These are phyloP conservation scores for Pocillopora damicornis DNA, from an alignment of 64 coral and sea anemone genomes.

Conservation along the genomic window DNA sequence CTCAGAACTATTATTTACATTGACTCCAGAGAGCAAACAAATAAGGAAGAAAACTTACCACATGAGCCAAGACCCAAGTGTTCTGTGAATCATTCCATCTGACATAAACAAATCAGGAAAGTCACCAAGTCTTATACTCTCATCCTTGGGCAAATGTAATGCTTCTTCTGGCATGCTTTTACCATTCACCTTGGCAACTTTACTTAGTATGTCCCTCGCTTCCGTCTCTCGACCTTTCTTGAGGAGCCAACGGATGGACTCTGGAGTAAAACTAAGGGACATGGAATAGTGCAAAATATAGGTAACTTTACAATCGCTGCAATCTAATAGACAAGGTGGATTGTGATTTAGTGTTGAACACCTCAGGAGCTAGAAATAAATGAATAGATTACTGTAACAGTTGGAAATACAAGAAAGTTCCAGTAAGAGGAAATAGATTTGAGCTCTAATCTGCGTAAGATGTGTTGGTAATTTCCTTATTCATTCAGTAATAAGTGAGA, in stretches of 20 bases:
- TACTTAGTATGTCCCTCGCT: not conserved
- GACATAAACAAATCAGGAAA: constrained; percentile 39
- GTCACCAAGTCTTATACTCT: constrained; percentile 6
- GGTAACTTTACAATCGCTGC: not conserved
- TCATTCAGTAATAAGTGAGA: no score
- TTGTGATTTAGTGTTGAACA: no score
- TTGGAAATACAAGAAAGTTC: no score
- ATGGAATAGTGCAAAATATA: not conserved
- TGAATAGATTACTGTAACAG: no score
- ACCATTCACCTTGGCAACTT: constrained; percentile 28
- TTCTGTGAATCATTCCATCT: constrained; percentile 31
- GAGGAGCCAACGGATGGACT: constrained; percentile 56
- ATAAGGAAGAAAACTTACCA: not conserved
- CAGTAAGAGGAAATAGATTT: no score
- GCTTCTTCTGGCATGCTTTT: constrained; percentile 22
- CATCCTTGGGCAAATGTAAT: constrained; percentile 1
- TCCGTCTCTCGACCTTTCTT: constrained; percentile 34
- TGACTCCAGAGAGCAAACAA: no score
- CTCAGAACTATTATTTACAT: no score
- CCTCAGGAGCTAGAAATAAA: no score
- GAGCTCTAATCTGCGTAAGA: no score
- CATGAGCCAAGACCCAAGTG: constrained; percentile 15
- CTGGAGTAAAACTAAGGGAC: constrained; percentile 40
- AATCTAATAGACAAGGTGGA: no score
- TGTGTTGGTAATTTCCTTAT: no score